A percentile compares a stretch with the other conserved stretches of the same genome.
Evolutionary conservation across 2,888 invertebrate species (phyloP).

Genomic region (Pyrochroa serraticornis): DNA sequence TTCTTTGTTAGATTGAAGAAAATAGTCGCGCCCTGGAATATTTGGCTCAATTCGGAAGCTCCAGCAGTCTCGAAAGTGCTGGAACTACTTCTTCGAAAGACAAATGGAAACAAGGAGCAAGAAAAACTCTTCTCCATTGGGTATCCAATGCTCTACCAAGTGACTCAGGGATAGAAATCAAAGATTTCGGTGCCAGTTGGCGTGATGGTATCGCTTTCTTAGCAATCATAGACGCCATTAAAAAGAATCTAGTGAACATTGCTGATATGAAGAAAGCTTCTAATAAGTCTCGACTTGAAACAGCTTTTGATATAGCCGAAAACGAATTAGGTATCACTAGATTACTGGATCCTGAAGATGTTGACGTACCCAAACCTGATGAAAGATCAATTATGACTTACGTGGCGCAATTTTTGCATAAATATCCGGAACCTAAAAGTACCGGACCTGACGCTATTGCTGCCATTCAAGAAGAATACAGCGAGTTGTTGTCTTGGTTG

Average conservation of each 20-base stretch:
- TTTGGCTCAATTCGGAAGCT: conserved; percentile 80
- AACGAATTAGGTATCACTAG: conserved; percentile 88
- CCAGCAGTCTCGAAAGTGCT: conserved; percentile 83
- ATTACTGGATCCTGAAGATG: conserved; percentile 93
- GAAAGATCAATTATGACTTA: conserved; percentile 99
- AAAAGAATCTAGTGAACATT: conserved; percentile 88
- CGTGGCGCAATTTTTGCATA: conserved; percentile 96
- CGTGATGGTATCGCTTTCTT: conserved; percentile 95
- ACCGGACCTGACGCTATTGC: conserved; percentile 75
- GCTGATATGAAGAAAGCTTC: conserved; percentile 78
- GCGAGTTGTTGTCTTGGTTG: conserved; percentile 82
- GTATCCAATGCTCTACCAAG: conserved; percentile 91
- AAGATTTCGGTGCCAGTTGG: conserved; percentile 96
- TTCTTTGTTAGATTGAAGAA: conserved; percentile 82
- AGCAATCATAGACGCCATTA: conserved; percentile 93
- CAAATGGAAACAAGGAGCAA: conserved; percentile 87
- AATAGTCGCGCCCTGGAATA: conserved; percentile 89
- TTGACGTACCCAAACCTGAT: conserved; percentile 94
- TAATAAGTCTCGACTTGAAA: conserved; percentile 84
- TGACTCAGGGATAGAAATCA: conserved; percentile 85
- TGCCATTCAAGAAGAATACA: conserved; percentile 81
- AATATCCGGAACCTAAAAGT: conserved; percentile 87
- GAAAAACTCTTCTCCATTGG: conserved; percentile 91
- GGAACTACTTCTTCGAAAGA: conserved; percentile 74
- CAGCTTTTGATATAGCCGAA: conserved; percentile 93